Percentiles rank a stretch among this genome's conserved stretches.
These are phyloP conservation scores for Leptinotarsa lineolata DNA, from an alignment of 1,140 invertebrate genomes.

Conservation along the genomic window DNA sequence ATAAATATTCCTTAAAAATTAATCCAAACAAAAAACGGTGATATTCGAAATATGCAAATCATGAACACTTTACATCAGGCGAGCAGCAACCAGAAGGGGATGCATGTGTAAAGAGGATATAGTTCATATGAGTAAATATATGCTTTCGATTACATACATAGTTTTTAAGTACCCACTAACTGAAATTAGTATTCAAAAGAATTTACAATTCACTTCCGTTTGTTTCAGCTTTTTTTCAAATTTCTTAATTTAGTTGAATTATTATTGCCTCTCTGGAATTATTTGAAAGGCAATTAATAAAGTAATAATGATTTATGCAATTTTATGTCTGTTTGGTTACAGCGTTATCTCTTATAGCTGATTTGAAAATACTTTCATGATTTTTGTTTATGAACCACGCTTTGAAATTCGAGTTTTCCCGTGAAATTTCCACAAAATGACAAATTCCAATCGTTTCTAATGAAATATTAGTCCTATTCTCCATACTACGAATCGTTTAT, in stretches of 20 bases:
- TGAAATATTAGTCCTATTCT: constrained; percentile 20
- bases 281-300: no score
- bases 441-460: constrained; percentile 21
- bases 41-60: constrained; percentile 40
- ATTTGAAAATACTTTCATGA: no score
- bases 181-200: no score
- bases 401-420: no score
- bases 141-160: not conserved
- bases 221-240: not conserved
- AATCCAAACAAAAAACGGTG: not conserved
- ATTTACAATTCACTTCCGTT: not conserved
- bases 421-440: not conserved
- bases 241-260: not conserved
- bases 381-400: no score
- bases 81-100: constrained; percentile 21
- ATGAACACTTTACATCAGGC: constrained; percentile 41
- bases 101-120: not conserved
- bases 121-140: constrained; percentile 4
- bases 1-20: no score
- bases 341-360: no score
- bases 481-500: constrained; percentile 30
- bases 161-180: no score
- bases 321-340: no score
- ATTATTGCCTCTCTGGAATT: not conserved
- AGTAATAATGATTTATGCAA: no score